Evolutionary conservation across 2,797 vertebrate species (phyloP), one percentile per base, ranked within the genome.

Genomic region (Syngnathus rostellatus): DNA sequence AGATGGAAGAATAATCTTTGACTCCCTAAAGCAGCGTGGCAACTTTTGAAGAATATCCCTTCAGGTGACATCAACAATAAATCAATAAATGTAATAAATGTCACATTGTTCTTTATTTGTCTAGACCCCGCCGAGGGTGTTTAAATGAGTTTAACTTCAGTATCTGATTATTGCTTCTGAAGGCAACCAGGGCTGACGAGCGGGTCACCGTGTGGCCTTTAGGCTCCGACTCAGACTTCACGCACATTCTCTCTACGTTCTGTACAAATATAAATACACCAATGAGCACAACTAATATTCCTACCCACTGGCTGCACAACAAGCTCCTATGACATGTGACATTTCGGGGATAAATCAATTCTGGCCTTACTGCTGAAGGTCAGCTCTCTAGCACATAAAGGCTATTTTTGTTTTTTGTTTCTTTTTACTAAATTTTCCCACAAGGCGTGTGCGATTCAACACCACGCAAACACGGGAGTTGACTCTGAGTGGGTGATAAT

Each of bases 281-380:
- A 75, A 10, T 72, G 81, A 81, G 68, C 83, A 79, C 68, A 73
- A 76, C 77, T 80, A 79, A 84, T 86, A 82, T 83, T 84, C 81
- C 81, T 78, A 81, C 79, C 70, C 71, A 65, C 75, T 81, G 78
- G 67, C 81, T 83, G 77, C 83, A 83, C 85, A 85, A 83, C 72
- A 62, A 85, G 83, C 75, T 77, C 75, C 77, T 81, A 66, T 82
- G 83, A 82, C 86, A 85, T 83, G 75, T 89, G 86, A 86, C 86
- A 87, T 88, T 88, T 83, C 72, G 72, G 71, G 82, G 74, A 84
- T 86, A 85, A 86, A 87, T 88, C 81, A 84, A 75, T 82, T 83
- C 71, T 51, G 75, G 75, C 79, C 77, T 69, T 64, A 16, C 72
- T 69, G 75, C 80, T 84, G 80, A 85, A 85, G 85, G 85, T 88